Evolutionary conservation across 2,113 vertebrate genomes (phyloP).

Genomic region (Menidia beryllina): DNA sequence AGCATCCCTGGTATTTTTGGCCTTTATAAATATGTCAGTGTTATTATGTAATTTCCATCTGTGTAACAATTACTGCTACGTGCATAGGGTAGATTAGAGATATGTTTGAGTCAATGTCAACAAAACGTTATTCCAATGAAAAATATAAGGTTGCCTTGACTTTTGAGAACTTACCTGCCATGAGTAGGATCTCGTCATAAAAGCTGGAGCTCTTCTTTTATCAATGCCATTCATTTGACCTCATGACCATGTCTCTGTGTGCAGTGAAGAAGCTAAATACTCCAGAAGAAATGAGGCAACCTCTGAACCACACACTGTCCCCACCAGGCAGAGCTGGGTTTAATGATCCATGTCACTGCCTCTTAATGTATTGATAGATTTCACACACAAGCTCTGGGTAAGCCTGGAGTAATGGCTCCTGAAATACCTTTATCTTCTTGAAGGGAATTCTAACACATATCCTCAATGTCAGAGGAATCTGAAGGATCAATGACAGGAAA

Average conservation of each 20-base stretch:
- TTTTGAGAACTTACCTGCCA: slow-evolving; percentile 48
- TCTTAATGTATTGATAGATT: slow-evolving; percentile 29
- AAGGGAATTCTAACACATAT: slow-evolving; percentile 75
- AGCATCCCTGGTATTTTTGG: too few species aligned
- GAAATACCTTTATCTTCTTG: slow-evolving; percentile 63
- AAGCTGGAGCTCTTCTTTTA: slow-evolving; percentile 16
- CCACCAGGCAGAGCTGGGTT: slow-evolving; percentile 9
- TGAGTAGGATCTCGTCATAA: slow-evolving; percentile 11
- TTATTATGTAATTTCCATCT: not conserved
- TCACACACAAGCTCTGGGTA: slow-evolving; percentile 48
- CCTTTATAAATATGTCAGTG: too few species aligned
- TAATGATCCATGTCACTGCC: slow-evolving; percentile 29
- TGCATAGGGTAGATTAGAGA: not conserved
- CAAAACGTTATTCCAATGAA: not conserved
- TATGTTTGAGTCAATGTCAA: not conserved
- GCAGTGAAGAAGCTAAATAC: slow-evolving; percentile 11
- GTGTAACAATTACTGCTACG: not conserved
- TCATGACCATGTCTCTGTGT: slow-evolving; percentile 10
- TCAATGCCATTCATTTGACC: slow-evolving; percentile 19
- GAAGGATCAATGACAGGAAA: slow-evolving; percentile 69
- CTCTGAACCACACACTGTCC: slow-evolving; percentile 42
- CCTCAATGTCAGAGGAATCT: slow-evolving; percentile 65
- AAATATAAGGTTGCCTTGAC: not conserved
- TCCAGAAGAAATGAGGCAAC: slow-evolving; percentile 29
- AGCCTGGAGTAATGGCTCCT: slow-evolving; percentile 50